Evolutionary conservation across 1,140 invertebrate species (phyloP).

Genomic region (Drosophila bifasciata): DNA sequence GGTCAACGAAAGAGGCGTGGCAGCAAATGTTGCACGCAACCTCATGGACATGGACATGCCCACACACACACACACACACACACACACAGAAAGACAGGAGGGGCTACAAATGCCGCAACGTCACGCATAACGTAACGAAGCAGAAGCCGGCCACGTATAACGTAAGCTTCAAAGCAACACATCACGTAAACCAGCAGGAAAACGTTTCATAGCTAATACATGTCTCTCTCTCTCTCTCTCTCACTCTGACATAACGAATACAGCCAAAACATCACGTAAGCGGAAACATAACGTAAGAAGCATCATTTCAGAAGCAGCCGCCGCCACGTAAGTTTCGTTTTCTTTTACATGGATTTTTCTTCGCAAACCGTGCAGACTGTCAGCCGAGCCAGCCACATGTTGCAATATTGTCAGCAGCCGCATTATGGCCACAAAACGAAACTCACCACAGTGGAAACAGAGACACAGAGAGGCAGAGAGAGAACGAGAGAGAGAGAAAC

Average conservation of each 20-base stretch:
- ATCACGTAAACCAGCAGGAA: too few species aligned
- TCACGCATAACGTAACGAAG: conserved; percentile 45
- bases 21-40: conserved; percentile 50
- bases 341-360: too few species aligned
- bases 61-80: conserved; percentile 32
- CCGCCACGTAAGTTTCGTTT: too few species aligned
- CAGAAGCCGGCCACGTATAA: conserved; percentile 7
- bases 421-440: conserved; percentile 41
- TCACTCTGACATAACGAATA: too few species aligned
- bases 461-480: background rate
- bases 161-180: too few species aligned
- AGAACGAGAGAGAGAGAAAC: background rate
- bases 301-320: too few species aligned
- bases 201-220: background rate
- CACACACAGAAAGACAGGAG: conserved; percentile 1
- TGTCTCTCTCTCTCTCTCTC: too few species aligned
- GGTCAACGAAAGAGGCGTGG: conserved; percentile 71
- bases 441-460: conserved; percentile 51
- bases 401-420: conserved; percentile 30
- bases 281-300: too few species aligned
- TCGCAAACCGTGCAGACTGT: background rate
- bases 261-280: too few species aligned
- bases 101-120: conserved; percentile 16
- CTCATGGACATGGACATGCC: conserved; percentile 3
- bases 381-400: conserved; percentile 28